A percentile compares a stretch with the other conserved stretches of the same genome.
Evolutionary conservation across 2,888 invertebrate species (phyloP).

Genomic region (Schizotus pectinicornis): DNA sequence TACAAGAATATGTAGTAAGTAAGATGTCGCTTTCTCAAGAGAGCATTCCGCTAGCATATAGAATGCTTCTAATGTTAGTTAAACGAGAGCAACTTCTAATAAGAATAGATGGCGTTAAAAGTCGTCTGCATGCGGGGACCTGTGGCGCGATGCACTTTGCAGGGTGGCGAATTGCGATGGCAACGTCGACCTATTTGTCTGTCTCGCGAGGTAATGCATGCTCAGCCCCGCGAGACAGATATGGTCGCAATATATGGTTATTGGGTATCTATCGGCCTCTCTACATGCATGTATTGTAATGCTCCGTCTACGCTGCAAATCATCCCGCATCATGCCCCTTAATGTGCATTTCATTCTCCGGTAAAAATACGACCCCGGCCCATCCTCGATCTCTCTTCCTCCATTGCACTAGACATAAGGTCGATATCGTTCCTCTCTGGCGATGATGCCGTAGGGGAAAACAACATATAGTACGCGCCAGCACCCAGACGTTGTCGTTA

Average conservation of each 20-base stretch:
- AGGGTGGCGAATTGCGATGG: constrained; percentile 13
- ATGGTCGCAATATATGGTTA: constrained; percentile 56
- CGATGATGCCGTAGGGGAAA: too few species aligned
- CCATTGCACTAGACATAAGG: neutral
- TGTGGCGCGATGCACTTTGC: constrained; percentile 17
- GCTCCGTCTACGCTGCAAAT: constrained; percentile 48
- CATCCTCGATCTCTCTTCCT: neutral
- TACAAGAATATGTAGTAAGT: too few species aligned
- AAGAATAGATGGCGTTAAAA: too few species aligned
- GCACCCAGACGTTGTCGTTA: constrained; percentile 8
- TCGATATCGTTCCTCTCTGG: neutral
- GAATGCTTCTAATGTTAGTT: constrained; percentile 3
- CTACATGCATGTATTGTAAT: constrained; percentile 50
- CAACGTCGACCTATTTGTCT: constrained; percentile 50
- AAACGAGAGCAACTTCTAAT: constrained; percentile 3
- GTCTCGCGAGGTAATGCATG: constrained; percentile 52
- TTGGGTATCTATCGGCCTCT: constrained; percentile 54
- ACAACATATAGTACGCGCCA: neutral
- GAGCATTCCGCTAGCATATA: neutral
- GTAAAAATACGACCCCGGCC: constrained; percentile 1
- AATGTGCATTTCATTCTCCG: constrained; percentile 28
- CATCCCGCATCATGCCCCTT: constrained; percentile 44
- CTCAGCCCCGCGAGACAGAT: constrained; percentile 53
- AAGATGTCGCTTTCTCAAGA: too few species aligned
- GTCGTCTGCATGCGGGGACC: neutral